Evolutionary conservation across 2,888 invertebrate species (phyloP).

Genomic region (Lysandra bellargus): DNA sequence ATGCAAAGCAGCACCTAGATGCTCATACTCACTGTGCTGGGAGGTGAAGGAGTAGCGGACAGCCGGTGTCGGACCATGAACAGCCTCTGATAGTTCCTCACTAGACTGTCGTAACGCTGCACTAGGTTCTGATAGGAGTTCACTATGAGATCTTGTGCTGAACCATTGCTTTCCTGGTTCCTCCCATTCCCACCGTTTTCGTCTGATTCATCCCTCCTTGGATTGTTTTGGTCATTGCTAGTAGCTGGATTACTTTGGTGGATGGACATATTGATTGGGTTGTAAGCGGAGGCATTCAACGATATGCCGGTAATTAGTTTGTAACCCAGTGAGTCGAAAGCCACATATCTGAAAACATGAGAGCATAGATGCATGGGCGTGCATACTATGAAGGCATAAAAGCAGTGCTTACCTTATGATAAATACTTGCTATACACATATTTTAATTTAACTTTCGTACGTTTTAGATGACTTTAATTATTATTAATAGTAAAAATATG

Average conservation of each 20-base stretch:
- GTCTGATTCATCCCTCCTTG: slow-evolving; percentile 53
- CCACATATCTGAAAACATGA: slow-evolving; percentile 84
- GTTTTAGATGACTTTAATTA: too few species aligned
- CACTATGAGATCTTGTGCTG: slow-evolving; percentile 69
- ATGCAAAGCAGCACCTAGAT: too few species aligned
- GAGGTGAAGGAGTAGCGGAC: slow-evolving; percentile 63
- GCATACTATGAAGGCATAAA: too few species aligned
- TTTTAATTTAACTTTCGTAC: too few species aligned
- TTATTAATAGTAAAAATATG: too few species aligned
- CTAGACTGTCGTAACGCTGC: slow-evolving; percentile 74
- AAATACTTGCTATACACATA: too few species aligned
- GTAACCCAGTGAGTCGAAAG: slow-evolving; percentile 90
- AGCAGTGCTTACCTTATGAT: too few species aligned
- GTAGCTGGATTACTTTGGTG: slow-evolving; percentile 53
- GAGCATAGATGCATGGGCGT: too few species aligned
- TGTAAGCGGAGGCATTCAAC: slow-evolving; percentile 55
- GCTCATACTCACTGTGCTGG: slow-evolving; percentile 59
- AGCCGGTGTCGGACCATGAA: slow-evolving; percentile 74
- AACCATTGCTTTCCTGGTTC: slow-evolving; percentile 52
- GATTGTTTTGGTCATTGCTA: slow-evolving; percentile 53
- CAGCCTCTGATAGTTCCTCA: slow-evolving; percentile 73
- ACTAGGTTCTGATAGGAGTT: slow-evolving; percentile 75
- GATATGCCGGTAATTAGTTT: slow-evolving; percentile 92
- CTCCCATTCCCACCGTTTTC: slow-evolving; percentile 50
- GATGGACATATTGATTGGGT: slow-evolving; percentile 47